Evolutionary conservation across 2,797 vertebrate species (phyloP).

Genomic region (Paramormyrops hopkinsi): DNA sequence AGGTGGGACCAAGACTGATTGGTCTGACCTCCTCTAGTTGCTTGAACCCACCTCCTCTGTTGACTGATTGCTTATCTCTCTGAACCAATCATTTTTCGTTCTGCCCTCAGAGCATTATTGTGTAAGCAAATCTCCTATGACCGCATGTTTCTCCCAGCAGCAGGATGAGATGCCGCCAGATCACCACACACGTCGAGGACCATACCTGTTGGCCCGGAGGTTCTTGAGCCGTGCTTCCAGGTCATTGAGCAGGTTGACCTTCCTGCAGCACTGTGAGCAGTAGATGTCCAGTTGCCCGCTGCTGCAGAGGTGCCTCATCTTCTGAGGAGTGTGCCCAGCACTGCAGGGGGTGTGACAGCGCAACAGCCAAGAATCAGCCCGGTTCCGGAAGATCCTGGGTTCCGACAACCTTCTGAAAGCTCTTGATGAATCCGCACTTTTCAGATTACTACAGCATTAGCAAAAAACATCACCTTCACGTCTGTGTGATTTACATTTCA

Average conservation of each 20-base stretch:
- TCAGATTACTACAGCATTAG: neutral
- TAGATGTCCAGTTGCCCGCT: slow-evolving; percentile 80
- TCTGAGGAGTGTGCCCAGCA: slow-evolving; percentile 86
- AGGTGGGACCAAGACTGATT: neutral
- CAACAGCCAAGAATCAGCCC: neutral
- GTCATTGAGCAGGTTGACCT: slow-evolving; percentile 90
- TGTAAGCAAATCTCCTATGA: neutral
- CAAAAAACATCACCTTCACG: neutral
- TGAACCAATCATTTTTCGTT: neutral
- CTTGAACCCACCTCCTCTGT: neutral
- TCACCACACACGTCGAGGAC: neutral
- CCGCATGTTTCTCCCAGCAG: neutral
- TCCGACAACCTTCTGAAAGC: neutral
- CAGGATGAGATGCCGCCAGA: neutral
- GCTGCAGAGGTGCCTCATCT: slow-evolving; percentile 73
- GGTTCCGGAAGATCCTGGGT: neutral
- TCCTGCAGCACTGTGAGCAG: slow-evolving; percentile 97
- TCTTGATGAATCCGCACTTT: neutral
- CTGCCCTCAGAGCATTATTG: neutral
- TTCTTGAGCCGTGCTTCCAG: slow-evolving; percentile 90
- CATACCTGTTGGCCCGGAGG: slow-evolving; percentile 87
- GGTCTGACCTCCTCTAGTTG: neutral
- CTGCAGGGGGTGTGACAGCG: slow-evolving; percentile 51
- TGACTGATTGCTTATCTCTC: neutral
- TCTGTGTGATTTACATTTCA: neutral